phyloP scores from a whole-genome alignment of 2,797 vertebrate genomes.

The Pogonophryne albipinna region DNA sequence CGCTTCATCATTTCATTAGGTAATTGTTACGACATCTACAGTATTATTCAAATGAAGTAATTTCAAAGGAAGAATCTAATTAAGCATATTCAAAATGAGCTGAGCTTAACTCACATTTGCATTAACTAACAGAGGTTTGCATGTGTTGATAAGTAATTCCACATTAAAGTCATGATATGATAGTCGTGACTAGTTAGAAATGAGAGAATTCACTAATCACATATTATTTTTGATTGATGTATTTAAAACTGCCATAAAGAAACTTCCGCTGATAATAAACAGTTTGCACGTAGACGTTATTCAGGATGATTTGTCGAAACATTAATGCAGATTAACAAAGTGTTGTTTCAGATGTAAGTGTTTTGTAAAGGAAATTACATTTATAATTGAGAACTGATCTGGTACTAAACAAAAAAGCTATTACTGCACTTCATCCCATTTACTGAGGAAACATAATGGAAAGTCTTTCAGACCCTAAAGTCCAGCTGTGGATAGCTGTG shows the following conservation, averaged over 20 bases:
- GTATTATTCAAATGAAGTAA: background rate
- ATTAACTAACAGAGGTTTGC: too few species aligned
- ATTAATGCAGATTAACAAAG: conserved; percentile 7
- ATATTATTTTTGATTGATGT: conserved; percentile 16
- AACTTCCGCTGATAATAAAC: conserved; percentile 8
- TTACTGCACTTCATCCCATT: conserved; percentile 60
- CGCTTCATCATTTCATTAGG: background rate
- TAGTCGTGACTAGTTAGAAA: too few species aligned
- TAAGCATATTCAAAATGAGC: conserved; percentile 4
- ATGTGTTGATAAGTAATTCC: conserved; percentile 11
- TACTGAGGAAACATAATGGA: conserved; percentile 60
- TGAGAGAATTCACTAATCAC: conserved; percentile 10
- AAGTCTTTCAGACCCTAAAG: conserved; percentile 58
- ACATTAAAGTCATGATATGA: conserved; percentile 2
- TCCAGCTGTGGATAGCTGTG: conserved; percentile 70
- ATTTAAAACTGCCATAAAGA: conserved; percentile 2
- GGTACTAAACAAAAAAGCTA: conserved; percentile 39
- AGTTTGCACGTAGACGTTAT: background rate
- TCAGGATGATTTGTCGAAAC: conserved; percentile 15
- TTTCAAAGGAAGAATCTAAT: background rate
- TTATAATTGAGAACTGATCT: conserved; percentile 25
- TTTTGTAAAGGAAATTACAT: conserved; percentile 37
- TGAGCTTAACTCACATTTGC: background rate
- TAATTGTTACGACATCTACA: background rate
- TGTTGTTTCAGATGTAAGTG: conserved; percentile 24